A percentile compares a stretch with the other conserved stretches of the same genome.
phyloP scores from a whole-genome alignment of 2,888 invertebrate genomes.

The Hylaea fasciaria region DNA sequence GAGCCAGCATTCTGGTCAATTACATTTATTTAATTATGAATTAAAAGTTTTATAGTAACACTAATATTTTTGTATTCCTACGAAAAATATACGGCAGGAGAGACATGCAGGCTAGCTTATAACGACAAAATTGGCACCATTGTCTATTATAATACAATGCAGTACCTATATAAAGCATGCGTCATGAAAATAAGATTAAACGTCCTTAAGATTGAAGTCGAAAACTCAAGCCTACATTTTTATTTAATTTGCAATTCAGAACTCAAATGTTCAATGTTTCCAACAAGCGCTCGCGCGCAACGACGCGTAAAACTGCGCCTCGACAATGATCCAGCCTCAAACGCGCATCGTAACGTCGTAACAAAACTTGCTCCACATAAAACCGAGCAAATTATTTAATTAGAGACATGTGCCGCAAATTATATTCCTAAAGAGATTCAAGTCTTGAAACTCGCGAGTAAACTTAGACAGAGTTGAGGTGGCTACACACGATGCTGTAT shows the following conservation, averaged over 20 bases:
- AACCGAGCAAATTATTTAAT: constrained; percentile 35
- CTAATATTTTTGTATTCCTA: too few species aligned
- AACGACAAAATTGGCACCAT: too few species aligned
- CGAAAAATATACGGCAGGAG: too few species aligned
- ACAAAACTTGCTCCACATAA: constrained; percentile 32
- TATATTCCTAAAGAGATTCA: constrained; percentile 44
- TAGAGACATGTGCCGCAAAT: constrained; percentile 44
- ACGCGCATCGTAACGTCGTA: constrained; percentile 17
- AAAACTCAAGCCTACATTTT: too few species aligned
- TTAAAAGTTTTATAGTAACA: too few species aligned
- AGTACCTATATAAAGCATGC: too few species aligned
- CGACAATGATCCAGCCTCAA: constrained; percentile 17
- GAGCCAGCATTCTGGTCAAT: too few species aligned
- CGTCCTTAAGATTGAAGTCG: background rate
- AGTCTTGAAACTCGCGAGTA: constrained; percentile 29
- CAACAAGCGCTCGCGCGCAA: constrained; percentile 2
- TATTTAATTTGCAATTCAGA: constrained; percentile 4
- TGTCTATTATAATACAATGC: too few species aligned
- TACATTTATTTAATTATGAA: too few species aligned
- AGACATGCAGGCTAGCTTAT: too few species aligned
- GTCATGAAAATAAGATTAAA: background rate
- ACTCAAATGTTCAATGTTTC: constrained; percentile 13
- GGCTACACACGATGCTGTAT: background rate
- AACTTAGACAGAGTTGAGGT: constrained; percentile 33
- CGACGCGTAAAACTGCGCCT: constrained; percentile 18